Conservation (phyloP, 2,797 vertebrate genomes). For the Aphelocoma californica region DNA sequence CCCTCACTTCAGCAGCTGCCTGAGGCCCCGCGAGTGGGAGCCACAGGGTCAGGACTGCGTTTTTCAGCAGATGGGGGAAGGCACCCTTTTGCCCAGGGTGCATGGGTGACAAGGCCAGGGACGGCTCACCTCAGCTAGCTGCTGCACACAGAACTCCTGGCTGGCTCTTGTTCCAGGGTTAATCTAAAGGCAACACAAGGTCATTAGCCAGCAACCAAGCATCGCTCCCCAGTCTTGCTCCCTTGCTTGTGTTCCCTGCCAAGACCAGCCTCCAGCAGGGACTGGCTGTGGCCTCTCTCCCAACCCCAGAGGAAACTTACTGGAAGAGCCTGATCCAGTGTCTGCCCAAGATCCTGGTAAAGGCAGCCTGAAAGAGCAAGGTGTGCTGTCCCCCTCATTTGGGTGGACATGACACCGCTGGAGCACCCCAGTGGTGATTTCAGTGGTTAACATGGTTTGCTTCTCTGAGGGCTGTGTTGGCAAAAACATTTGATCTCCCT, state of each 20-base stretch:
- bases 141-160: rapidly evolving
- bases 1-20: neutral
- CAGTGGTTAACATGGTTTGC: neutral
- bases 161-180: neutral
- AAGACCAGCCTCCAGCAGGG: neutral
- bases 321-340: neutral
- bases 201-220: neutral
- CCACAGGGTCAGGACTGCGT: neutral
- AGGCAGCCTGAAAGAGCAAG: neutral
- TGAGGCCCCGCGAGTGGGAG: rapidly evolving
- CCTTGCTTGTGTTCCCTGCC: neutral
- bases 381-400: neutral
- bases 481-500: neutral
- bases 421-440: neutral
- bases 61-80: neutral
- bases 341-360: neutral
- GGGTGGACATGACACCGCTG: rapidly evolving
- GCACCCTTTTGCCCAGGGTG: rapidly evolving
- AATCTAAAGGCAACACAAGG: neutral
- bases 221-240: neutral
- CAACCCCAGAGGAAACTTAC: neutral
- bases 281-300: neutral
- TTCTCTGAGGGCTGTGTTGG: neutral
- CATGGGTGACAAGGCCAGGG: neutral
- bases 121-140: neutral